Evolutionary conservation across 2,888 invertebrate species (phyloP).

Genomic region (Pocota personata): DNA sequence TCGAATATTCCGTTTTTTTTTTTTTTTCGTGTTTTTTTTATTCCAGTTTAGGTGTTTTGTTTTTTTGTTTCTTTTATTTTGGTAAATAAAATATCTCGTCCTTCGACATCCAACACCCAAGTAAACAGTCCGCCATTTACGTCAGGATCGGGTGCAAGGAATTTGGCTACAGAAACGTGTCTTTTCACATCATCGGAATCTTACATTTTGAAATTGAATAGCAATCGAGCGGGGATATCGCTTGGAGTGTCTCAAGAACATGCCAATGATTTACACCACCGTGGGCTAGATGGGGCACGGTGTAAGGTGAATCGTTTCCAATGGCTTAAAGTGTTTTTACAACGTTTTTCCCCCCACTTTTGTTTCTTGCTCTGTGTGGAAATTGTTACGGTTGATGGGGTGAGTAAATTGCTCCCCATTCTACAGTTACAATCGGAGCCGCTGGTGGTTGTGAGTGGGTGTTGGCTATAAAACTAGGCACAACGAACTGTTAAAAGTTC

Average conservation of each 20-base stretch:
- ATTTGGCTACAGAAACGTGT: conserved; percentile 63
- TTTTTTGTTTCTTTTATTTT: conserved; percentile 20
- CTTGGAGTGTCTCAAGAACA: conserved; percentile 31
- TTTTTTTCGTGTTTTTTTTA: neutral
- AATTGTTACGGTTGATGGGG: conserved; percentile 16
- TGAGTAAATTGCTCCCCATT: conserved; percentile 23
- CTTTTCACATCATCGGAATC: conserved; percentile 64
- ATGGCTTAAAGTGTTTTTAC: conserved; percentile 11
- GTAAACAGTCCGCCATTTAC: conserved; percentile 55
- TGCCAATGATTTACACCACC: conserved; percentile 22
- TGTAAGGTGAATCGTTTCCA: conserved; percentile 19
- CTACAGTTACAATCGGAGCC: neutral
- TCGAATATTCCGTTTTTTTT: conserved; percentile 4
- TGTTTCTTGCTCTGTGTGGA: neutral
- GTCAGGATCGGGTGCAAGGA: conserved; percentile 20
- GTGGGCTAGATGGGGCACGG: neutral
- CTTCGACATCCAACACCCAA: neutral
- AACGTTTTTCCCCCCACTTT: neutral
- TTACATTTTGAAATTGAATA: conserved; percentile 69
- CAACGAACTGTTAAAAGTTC: conserved; percentile 38
- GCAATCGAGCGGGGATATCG: conserved; percentile 48
- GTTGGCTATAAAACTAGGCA: conserved; percentile 16
- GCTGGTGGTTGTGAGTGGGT: neutral
- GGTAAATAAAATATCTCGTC: conserved; percentile 40
- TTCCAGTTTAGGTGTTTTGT: neutral